phyloP scores from a whole-genome alignment of 2,797 vertebrate species.

The Naso thynnoides region DNA sequence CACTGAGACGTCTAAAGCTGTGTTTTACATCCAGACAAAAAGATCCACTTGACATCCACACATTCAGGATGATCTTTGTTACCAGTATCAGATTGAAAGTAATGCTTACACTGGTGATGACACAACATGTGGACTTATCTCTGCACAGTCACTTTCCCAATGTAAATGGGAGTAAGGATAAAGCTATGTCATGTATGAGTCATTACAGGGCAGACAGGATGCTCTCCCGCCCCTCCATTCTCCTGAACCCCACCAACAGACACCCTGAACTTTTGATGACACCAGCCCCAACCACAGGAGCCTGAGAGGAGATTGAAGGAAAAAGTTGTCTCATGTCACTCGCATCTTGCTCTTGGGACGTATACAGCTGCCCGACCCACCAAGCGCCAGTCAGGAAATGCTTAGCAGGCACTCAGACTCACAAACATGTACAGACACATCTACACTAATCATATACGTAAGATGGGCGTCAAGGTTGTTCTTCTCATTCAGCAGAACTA shows the following conservation, averaged over 20 bases:
- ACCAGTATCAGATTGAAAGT: slow-evolving; percentile 28
- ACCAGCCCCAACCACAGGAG: slow-evolving; percentile 43
- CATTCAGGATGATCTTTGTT: slow-evolving; percentile 38
- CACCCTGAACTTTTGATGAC: slow-evolving; percentile 52
- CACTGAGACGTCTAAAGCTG: slow-evolving; percentile 36
- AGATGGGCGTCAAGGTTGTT: background rate
- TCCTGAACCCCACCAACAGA: slow-evolving; percentile 40
- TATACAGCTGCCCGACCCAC: slow-evolving; percentile 10
- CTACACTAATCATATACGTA: background rate
- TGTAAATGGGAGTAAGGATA: slow-evolving; percentile 6
- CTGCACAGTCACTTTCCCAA: background rate
- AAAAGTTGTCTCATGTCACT: slow-evolving; percentile 12
- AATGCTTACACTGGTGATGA: slow-evolving; percentile 24
- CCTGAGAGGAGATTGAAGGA: slow-evolving; percentile 28
- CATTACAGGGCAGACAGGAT: slow-evolving; percentile 38
- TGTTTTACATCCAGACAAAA: slow-evolving; percentile 18
- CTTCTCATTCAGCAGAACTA: slow-evolving; percentile 5
- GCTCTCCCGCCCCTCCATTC: background rate
- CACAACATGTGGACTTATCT: slow-evolving; percentile 16
- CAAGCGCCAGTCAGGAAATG: slow-evolving; percentile 47
- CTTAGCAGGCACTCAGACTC: slow-evolving; percentile 19
- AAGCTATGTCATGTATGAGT: slow-evolving; percentile 56
- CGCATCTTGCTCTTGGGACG: slow-evolving; percentile 16
- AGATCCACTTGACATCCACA: slow-evolving; percentile 49
- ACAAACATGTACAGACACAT: slow-evolving; percentile 8